Percentiles rank a stretch among this genome's conserved stretches.
phyloP scores from a whole-genome alignment of 1,140 invertebrate species.

The Medauroidea extradentata region DNA sequence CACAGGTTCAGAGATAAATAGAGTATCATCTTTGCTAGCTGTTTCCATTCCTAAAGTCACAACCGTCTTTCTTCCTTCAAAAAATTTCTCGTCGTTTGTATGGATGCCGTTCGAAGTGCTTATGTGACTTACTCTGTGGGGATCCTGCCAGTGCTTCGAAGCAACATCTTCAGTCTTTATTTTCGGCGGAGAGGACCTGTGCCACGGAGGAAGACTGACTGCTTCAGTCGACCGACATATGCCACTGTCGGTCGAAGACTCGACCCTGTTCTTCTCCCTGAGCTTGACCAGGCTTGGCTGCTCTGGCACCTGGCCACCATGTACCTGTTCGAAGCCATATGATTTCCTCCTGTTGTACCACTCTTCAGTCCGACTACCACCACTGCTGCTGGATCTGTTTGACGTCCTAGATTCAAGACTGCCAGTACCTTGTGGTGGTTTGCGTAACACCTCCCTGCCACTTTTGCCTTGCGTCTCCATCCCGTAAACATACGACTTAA shows the following conservation, averaged over 20 bases:
- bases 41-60: conserved; percentile 15
- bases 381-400: conserved; percentile 40
- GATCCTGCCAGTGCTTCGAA: too few relatives aligned
- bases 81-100: too few relatives aligned
- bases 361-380: conserved; percentile 47
- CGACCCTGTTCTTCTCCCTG: conserved; percentile 19
- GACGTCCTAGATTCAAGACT: conserved; percentile 51
- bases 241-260: conserved; percentile 62
- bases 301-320: conserved; percentile 28
- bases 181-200: background rate
- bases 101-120: too few relatives aligned
- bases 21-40: background rate
- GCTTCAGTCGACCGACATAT: conserved; percentile 64
- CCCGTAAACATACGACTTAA: conserved; percentile 42
- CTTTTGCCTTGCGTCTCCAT: conserved; percentile 38
- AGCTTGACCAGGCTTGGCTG: conserved; percentile 9
- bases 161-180: background rate
- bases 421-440: conserved; percentile 45
- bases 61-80: conserved; percentile 17
- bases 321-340: conserved; percentile 67
- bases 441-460: conserved; percentile 22
- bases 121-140: too few relatives aligned
- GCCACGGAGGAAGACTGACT: conserved; percentile 23
- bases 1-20: too few relatives aligned
- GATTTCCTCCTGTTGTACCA: conserved; percentile 67